Base-by-base conservation (phyloP, 1,140 invertebrate species). In the Hyles euphorbiae region DNA sequence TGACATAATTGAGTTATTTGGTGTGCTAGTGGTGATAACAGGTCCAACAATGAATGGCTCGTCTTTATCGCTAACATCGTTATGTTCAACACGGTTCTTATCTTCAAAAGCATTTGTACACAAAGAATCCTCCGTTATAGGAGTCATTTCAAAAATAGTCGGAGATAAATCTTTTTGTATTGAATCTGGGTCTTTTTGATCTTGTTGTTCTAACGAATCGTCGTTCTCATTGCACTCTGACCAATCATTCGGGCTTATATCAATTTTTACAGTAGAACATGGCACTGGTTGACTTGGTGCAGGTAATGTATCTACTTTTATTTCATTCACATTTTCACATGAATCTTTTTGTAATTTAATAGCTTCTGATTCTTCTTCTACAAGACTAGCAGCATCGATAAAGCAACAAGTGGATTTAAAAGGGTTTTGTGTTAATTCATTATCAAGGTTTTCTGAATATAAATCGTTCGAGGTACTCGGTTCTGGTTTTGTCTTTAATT, bases 311-410 rank as follows among this genome's bases (percentile, higher is more conserved):
- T 67, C 45, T 9, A 55, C 52, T 50, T 58, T 52, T 67, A 34
- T 52, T 54, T 68, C n/a, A 65, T 63, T 53, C 22, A 60, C 34
- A 86, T 9, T 3, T 54, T 36, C 44, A 56, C 5, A 34, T 8
- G 8, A 40, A 3, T 34, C 22, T n/a, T 34, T 10, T 34, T 10
- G 5, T 47, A 8, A 33, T 7, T 11, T 34, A 52, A 8, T n/a
- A 22, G 50, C 10, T n/a, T 47, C 45, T 10, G 33, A 47, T 46
- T 88, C 81, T 74, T 95, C 94, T 70, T 95, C 94, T 7, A 91
- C 91, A 34, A 95, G 81, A 68, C 91, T 93, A 1, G 94, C 93
- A 33, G 94, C 94, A 80, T 95, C 94, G 58, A 95, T 95, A 69
- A 95, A 95, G 77, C 92, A 94, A 34, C 78, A 72, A 6, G 76